Percentiles rank a stretch among this genome's conserved stretches.
phyloP scores from a whole-genome alignment of 2,113 vertebrate species.

The Casuarius casuarius region DNA sequence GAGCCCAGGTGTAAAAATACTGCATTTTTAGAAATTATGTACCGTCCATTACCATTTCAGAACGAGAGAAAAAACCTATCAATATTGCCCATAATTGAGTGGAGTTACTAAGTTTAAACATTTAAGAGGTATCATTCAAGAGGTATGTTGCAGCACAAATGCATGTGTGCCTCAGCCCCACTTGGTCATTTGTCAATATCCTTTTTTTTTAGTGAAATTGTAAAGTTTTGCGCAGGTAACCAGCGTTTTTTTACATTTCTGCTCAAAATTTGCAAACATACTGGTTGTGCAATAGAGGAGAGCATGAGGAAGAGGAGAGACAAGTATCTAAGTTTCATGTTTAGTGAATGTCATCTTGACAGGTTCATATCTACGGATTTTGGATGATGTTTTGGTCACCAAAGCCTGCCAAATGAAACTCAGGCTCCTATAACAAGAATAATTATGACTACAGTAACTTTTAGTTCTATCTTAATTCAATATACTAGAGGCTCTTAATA shows the following conservation, averaged over 20 bases:
- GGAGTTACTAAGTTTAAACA: slow-evolving; percentile 26
- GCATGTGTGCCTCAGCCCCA: background rate
- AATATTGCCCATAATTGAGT: slow-evolving; percentile 11
- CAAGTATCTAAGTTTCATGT: rapidly evolving
- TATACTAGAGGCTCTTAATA: background rate
- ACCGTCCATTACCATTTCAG: slow-evolving; percentile 25
- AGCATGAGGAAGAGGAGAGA: background rate
- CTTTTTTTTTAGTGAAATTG: background rate
- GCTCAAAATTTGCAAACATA: background rate
- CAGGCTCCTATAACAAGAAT: background rate
- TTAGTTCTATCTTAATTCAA: background rate
- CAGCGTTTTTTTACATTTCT: background rate
- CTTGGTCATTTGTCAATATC: background rate
- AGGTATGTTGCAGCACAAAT: background rate
- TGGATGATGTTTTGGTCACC: background rate
- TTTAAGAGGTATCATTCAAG: slow-evolving; percentile 2
- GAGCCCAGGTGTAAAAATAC: slow-evolving; percentile 69
- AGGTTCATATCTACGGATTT: background rate
- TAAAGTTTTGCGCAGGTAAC: background rate
- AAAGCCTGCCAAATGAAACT: background rate
- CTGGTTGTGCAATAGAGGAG: background rate
- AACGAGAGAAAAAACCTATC: background rate
- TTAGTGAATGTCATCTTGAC: background rate
- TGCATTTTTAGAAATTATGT: slow-evolving; percentile 28
- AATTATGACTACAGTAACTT: background rate